Percentiles rank a stretch among this genome's conserved stretches.
These are phyloP conservation scores for Acromyrmex heyeri DNA, from an alignment of 1,140 invertebrate species.

Conservation along the genomic window DNA sequence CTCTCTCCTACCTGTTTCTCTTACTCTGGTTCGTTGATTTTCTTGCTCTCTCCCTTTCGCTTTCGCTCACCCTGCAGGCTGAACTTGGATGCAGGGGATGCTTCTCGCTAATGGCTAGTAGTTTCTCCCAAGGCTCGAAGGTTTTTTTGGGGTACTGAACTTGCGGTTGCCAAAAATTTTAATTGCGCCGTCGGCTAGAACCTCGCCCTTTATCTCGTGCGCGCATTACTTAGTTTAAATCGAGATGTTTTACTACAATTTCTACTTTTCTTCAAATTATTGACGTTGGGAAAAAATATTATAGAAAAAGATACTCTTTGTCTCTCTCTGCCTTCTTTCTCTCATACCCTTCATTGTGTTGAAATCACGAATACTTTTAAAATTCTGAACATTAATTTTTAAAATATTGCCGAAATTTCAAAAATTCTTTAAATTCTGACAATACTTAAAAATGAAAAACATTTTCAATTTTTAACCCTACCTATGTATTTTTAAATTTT, in stretches of 20 bases:
- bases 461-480: background rate
- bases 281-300: background rate
- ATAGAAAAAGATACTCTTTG: background rate
- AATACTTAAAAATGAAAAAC: background rate
- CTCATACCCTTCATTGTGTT: background rate
- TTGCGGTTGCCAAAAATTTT: slow-evolving; percentile 50
- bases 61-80: slow-evolving; percentile 25
- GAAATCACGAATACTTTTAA: background rate
- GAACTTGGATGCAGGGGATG: slow-evolving; percentile 35
- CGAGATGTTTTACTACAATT: background rate
- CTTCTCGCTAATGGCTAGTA: slow-evolving; percentile 40
- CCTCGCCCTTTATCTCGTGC: slow-evolving; percentile 16
- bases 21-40: background rate
- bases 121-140: slow-evolving; percentile 26
- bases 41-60: slow-evolving; percentile 46
- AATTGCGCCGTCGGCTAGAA: slow-evolving; percentile 26
- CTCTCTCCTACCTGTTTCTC: background rate
- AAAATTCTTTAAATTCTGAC: slow-evolving; percentile 8
- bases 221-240: slow-evolving; percentile 11
- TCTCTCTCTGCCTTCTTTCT: background rate
- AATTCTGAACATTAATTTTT: background rate
- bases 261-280: background rate
- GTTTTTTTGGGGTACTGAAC: slow-evolving; percentile 19
- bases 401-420: background rate
- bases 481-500: background rate